These are phyloP conservation scores for Cherax quadricarinatus DNA, from an alignment of 1,140 invertebrate species.

Conservation along the genomic window DNA sequence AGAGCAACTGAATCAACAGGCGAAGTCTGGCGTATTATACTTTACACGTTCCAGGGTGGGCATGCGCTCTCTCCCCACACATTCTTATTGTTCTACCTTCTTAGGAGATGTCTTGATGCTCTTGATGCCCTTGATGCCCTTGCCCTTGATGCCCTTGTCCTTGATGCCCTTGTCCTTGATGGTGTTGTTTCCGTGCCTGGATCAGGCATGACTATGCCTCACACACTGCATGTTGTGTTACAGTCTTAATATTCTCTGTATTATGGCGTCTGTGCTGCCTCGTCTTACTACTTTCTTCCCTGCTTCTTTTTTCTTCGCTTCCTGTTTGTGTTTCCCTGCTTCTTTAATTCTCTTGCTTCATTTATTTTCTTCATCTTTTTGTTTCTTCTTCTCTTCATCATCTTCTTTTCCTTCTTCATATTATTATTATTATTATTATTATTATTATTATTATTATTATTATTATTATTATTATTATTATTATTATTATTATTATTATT, in stretches of 20 bases:
- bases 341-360: background rate
- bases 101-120: too few relatives aligned
- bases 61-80: background rate
- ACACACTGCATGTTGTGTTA: too few relatives aligned
- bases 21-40: background rate
- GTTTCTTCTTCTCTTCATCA: too few relatives aligned
- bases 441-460: too few relatives aligned
- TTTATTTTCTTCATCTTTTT: too few relatives aligned
- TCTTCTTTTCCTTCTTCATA: too few relatives aligned
- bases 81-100: background rate
- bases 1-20: constrained; percentile 11
- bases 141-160: background rate
- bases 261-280: too few relatives aligned
- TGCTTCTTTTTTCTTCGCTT: background rate
- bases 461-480: too few relatives aligned
- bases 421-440: too few relatives aligned
- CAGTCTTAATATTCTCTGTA: too few relatives aligned
- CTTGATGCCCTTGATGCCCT: background rate
- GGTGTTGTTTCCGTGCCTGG: background rate
- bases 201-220: too few relatives aligned
- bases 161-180: background rate
- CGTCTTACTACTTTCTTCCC: background rate
- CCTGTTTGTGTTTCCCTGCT: background rate
- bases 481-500: too few relatives aligned
- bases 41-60: background rate